phyloP scores from a whole-genome alignment of 1,140 invertebrate genomes.

The Anoplophora glabripennis region DNA sequence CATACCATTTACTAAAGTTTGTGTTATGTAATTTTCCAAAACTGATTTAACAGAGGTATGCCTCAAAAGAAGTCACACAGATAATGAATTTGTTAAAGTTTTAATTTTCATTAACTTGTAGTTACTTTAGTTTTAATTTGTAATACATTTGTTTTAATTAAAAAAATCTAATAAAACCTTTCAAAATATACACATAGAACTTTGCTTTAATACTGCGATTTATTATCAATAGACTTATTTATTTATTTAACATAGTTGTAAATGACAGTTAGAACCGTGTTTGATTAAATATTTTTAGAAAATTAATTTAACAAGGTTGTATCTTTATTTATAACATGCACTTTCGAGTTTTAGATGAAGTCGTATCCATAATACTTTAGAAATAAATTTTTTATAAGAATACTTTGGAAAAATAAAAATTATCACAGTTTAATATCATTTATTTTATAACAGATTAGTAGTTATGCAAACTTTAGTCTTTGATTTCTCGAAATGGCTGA shows the following conservation, averaged over 20 bases:
- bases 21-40: too few relatives aligned
- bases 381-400: constrained; percentile 1
- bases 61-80: constrained; percentile 6
- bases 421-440: constrained; percentile 3
- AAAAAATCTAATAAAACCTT: too few relatives aligned
- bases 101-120: not conserved
- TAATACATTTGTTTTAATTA: too few relatives aligned
- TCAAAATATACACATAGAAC: too few relatives aligned
- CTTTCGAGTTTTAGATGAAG: too few relatives aligned
- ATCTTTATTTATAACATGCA: not conserved
- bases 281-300: not conserved
- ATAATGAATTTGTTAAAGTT: constrained; percentile 7
- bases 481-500: constrained; percentile 4
- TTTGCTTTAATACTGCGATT: too few relatives aligned
- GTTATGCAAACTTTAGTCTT: constrained; percentile 6
- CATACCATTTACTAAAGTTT: too few relatives aligned
- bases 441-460: constrained; percentile 5
- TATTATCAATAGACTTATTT: too few relatives aligned
- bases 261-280: constrained; percentile 3
- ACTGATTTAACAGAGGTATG: not conserved
- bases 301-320: constrained; percentile 4
- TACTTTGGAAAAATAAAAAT: not conserved
- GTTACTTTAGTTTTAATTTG: too few relatives aligned
- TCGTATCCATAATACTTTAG: not conserved
- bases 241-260: not conserved